Percentiles rank a stretch among this genome's conserved stretches.
phyloP scores from a whole-genome alignment of 2,797 vertebrate genomes.

The Silurus lanzhouensis region DNA sequence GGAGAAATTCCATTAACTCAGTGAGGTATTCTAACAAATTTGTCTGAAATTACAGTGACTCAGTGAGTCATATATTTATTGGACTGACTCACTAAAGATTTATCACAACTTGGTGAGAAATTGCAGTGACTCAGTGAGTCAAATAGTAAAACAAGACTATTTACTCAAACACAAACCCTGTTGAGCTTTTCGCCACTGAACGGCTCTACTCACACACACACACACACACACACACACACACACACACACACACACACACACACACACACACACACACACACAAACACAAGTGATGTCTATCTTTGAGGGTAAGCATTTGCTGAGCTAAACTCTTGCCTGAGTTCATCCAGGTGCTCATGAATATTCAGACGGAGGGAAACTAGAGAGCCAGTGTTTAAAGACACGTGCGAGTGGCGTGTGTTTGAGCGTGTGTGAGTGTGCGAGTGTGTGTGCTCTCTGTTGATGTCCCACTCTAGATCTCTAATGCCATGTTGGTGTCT shows the following conservation, averaged over 20 bases:
- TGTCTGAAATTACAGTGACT: neutral
- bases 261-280: neutral
- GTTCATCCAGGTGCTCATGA: constrained; percentile 59
- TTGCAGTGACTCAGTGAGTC: neutral
- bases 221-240: neutral
- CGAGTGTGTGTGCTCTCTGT: constrained; percentile 14
- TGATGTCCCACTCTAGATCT: neutral
- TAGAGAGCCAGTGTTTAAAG: constrained; percentile 47
- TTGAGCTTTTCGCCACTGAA: neutral
- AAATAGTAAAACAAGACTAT: too few relatives aligned
- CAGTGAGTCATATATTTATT: neutral
- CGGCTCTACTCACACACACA: neutral
- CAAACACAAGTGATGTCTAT: neutral
- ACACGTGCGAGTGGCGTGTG: constrained; percentile 20
- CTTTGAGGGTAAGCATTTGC: neutral
- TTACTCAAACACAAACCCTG: neutral
- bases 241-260: neutral
- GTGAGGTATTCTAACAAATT: neutral
- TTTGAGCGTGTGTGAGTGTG: neutral
- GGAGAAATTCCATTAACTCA: neutral
- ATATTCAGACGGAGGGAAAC: constrained; percentile 54
- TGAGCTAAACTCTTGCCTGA: constrained; percentile 42
- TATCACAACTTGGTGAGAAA: neutral
- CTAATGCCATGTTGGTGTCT: neutral
- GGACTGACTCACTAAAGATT: neutral